Base-by-base conservation (phyloP, 53 echinoderm and acorn worm genomes). In the Temnopleurus reevesii region DNA sequence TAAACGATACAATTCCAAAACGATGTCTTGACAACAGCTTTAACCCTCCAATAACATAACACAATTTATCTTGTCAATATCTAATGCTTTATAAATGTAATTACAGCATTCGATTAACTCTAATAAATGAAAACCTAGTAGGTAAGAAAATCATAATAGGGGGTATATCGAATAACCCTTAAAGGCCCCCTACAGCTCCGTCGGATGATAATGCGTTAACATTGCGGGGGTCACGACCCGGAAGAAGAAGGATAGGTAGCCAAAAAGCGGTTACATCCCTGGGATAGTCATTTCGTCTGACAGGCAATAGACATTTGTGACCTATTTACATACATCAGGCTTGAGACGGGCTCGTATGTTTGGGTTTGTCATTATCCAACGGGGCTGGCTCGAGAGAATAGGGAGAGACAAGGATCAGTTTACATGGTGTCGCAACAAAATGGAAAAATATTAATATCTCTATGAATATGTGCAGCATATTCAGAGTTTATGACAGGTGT, bases 321-420 rank as follows among this genome's bases (percentile, higher is more conserved):
- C 88, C 88, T 63, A 87, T 33, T 66, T 87, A 66, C 88, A 87
- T 87, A 87, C 88, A 87, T 87, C 88, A 66, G 49, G 88, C 47
- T n/a, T 59, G 45, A 38, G 85, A 85, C 46, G 65, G 43, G 88
- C 71, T 34, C 46, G 71, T 87, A 71, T 87, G 88, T 87, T 87
- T 87, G 88, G 88, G 71, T 87, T 51, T 87, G 88, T 66, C 88
- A 87, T 87, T 87, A 87, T 47, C n/a, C 45, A 35, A 66, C 33
- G 46, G 29, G 85, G 19, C 9, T 53, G n/a, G 83, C 85, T 46
- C 60, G 41, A 12, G 85, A 85, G 85, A 60, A 60, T 38, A 60
- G 60, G 33, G 45, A 5, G 85, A 85, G 60, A 85, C 85, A 83
- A 53, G 43, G 83, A 85, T 59, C 60, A 60, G 43, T 38, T 36